Evolutionary conservation across 2,113 vertebrate species (phyloP), one percentile per base, ranked within the genome.

Genomic region (Syngnathus scovelli): DNA sequence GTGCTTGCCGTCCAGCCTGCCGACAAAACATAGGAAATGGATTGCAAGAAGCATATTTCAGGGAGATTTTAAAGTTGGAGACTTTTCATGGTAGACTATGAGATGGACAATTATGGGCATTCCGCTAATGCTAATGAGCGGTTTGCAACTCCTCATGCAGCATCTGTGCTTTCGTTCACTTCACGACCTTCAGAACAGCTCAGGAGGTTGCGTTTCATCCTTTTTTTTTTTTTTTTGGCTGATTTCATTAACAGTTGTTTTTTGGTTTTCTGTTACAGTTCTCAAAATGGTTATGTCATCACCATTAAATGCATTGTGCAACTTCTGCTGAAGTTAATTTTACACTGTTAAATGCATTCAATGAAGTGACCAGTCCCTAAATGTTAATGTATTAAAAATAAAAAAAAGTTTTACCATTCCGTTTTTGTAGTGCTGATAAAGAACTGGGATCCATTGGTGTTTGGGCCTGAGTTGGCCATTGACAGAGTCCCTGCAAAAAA

Each of bases 391-490:
- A 38, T 49, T 67, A 7, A 44, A 27, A 15, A 58, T 33, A 0
- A 52, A 43, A 37, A 1, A 52, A 43, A 37, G 27, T 54, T 18
- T 83, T 91, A 99, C 96, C 96, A 98, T 75, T 94, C 92, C 0
- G 96, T 96, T 92, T 94, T 95, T 5, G 79, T 79, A 1, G 94
- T 96, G 83, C 93, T 94, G 49, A 99, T 96, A 85, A 99, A 99
- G 90, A 99, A 99, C 86, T 99, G 96, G 61, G 96, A 99, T 74
- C 94, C 93, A 0, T 99, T 99, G 51, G 94, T 98, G 79, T 99
- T 95, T 44, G 93, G 94, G 51, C 96, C 96, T 0, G 95, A 94
- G 6, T 98, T 98, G 6, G 95, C 96, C 96, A 99, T 99, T 23
- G 96, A 99, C 60, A 99, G 89, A 23, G 93, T 88, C 84, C 96